Evolutionary conservation across 1,140 invertebrate species (phyloP).

Genomic region (Drosophila littoralis): DNA sequence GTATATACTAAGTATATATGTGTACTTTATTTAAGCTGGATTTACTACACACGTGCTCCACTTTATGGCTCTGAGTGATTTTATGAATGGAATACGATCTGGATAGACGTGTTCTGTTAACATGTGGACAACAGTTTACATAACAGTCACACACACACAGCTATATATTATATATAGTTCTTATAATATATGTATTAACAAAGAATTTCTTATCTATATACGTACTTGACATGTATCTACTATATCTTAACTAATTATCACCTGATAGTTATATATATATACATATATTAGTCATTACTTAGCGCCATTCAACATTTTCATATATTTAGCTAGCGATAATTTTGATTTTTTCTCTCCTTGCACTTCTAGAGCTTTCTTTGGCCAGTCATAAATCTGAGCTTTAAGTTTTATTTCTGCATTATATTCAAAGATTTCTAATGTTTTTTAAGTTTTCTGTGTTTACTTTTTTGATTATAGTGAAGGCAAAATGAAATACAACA

Average conservation of each 20-base stretch:
- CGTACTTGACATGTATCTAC: slow-evolving; percentile 41
- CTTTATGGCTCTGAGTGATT: background rate
- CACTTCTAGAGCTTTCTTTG: slow-evolving; percentile 46
- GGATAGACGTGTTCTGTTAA: slow-evolving; percentile 27
- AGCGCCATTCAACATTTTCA: slow-evolving; percentile 20
- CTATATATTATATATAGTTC: slow-evolving; percentile 15
- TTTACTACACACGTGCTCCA: background rate
- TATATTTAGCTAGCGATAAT: slow-evolving; percentile 21
- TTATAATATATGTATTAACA: slow-evolving; percentile 21
- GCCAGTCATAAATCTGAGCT: slow-evolving; percentile 34
- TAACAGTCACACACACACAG: slow-evolving; percentile 23
- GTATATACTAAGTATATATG: background rate
- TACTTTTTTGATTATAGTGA: slow-evolving; percentile 73
- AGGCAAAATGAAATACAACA: slow-evolving; percentile 84
- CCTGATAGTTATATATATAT: slow-evolving; percentile 16
- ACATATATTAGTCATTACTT: slow-evolving; percentile 53
- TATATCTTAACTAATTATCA: slow-evolving; percentile 63
- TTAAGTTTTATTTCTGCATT: slow-evolving; percentile 42
- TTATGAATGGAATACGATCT: slow-evolving; percentile 29
- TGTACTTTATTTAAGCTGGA: background rate
- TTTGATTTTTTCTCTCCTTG: slow-evolving; percentile 23
- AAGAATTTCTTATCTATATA: slow-evolving; percentile 28
- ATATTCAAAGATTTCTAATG: slow-evolving; percentile 51
- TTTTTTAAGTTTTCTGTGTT: slow-evolving; percentile 64
- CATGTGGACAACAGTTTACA: slow-evolving; percentile 25